Evolutionary conservation across 2,113 vertebrate species (phyloP).

Genomic region (Empidonax alnorum): DNA sequence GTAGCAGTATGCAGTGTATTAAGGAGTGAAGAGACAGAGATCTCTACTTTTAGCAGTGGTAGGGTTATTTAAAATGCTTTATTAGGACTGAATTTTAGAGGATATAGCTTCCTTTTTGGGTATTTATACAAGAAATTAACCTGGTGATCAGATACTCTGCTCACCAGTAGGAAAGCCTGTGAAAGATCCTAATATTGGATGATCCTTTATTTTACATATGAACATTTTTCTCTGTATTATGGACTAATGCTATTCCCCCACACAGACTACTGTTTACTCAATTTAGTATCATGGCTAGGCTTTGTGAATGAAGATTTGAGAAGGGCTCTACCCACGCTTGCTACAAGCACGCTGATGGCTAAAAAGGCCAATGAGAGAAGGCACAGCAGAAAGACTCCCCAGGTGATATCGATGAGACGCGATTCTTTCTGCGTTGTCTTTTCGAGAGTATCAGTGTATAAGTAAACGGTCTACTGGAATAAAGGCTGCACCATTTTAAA

Average conservation of each 20-base stretch:
- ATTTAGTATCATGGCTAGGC: too few species aligned
- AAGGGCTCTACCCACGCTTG: too few species aligned
- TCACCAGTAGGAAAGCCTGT: neutral
- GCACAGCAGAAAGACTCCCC: too few species aligned
- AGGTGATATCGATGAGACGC: too few species aligned
- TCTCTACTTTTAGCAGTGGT: neutral
- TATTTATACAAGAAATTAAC: neutral
- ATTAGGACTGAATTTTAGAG: neutral
- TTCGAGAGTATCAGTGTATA: neutral
- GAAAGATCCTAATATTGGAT: neutral
- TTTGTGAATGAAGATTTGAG: too few species aligned
- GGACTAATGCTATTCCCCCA: neutral
- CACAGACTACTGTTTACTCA: neutral
- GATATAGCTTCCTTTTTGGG: neutral
- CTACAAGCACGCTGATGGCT: too few species aligned
- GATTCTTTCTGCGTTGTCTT: too few species aligned
- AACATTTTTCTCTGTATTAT: neutral
- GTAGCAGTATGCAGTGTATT: neutral
- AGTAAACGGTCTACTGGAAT: neutral
- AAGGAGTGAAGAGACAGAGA: neutral
- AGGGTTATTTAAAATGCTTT: neutral
- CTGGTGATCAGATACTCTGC: neutral
- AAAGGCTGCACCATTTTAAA: neutral
- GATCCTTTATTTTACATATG: neutral
- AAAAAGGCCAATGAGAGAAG: too few species aligned